A percentile compares a stretch with the other conserved stretches of the same genome.
phyloP scores from a whole-genome alignment of 2,113 vertebrate genomes.

The Rhadina sibilatrix region DNA sequence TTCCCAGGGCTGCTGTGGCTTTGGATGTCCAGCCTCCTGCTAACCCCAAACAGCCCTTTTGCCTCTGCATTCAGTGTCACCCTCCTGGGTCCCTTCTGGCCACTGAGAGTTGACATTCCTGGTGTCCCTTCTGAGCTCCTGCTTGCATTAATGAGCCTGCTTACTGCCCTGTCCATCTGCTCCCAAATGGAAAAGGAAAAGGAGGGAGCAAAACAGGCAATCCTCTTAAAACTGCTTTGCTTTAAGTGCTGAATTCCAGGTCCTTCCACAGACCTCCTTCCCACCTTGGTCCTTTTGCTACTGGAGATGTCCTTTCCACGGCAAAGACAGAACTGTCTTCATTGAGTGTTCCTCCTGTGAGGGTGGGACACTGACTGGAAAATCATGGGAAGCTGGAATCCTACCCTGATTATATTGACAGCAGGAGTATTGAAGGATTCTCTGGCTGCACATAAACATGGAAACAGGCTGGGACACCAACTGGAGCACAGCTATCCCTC shows the following conservation, averaged over 20 bases:
- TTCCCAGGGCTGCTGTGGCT: slow-evolving; percentile 41
- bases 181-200: neutral
- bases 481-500: neutral
- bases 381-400: neutral
- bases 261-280: neutral
- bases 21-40: neutral
- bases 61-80: neutral
- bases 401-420: neutral
- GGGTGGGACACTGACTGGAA: neutral
- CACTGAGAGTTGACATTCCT: neutral
- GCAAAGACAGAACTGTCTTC: neutral
- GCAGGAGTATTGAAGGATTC: neutral
- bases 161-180: neutral
- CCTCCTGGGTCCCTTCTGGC: neutral
- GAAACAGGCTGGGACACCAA: neutral
- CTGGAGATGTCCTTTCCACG: neutral
- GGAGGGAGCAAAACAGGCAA: neutral
- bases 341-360: accelerated
- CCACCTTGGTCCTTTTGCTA: neutral
- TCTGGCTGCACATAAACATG: neutral
- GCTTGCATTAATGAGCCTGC: neutral
- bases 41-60: neutral
- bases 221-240: neutral
- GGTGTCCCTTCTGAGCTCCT: neutral
- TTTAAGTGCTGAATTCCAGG: neutral